Base-by-base conservation (phyloP, 2,888 invertebrate genomes). In the Ecdyonurus torrentis region DNA sequence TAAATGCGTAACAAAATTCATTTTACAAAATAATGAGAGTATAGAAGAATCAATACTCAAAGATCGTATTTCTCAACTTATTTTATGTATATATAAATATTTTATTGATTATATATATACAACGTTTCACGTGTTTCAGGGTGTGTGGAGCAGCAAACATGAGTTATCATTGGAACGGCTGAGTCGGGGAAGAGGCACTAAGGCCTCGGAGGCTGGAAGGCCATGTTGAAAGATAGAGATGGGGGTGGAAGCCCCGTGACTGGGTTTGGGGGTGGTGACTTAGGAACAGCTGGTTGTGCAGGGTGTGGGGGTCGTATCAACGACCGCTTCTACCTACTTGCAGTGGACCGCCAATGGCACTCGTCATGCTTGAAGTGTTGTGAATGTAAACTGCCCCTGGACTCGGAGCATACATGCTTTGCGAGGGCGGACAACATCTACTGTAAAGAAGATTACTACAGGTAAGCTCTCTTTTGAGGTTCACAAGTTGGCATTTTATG, bases 401-500 rank as follows among this genome's bases (percentile, higher is more conserved):
- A 92, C 74, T 82, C 89, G 5, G 90, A 93, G 72, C 79, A 89
- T 66, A 91, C 91, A 68, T 94, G 94, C 77, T 95, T 92, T 75
- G 86, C 90, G 10, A 79, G 91, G 67, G 91, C 92, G 70, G 91
- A 91, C 62, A 87, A 87, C 73, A 92, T 94, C 70, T 94, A 91
- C 76, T 95, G 94, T 81, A 92, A 92, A 74, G 91, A 92, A 71
- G 94, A 95, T 75, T 95, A 94, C 74, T 91, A 90, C 77, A 86
- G 92, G 94, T 93, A 75, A 78, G 78, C 5, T 15, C 37, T 10
- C 5, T 10, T 15, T 37, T 37, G 37, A 37, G 20, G 19, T 7
- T 19, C 7, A 23, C 37, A 5, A 37, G n/a, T n/a, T n/a, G n/a
- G n/a, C n/a, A n/a, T n/a, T n/a, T n/a, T n/a, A n/a, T n/a, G n/a